Base-by-base conservation (phyloP, 2,797 vertebrate genomes). In the Semaprochilodus insignis region DNA sequence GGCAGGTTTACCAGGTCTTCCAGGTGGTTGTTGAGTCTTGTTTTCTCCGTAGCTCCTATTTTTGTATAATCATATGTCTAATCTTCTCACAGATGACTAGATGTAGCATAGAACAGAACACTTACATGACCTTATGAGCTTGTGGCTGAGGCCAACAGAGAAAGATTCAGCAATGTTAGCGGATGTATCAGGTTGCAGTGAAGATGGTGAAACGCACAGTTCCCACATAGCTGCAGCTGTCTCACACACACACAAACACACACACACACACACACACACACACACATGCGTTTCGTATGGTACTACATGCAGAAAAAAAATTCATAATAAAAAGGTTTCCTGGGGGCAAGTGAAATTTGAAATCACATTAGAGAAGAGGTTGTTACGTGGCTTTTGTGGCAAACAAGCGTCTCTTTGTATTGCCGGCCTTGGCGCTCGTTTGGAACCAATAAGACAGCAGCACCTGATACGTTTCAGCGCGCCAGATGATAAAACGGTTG, bases 201-300 rank as follows among this genome's bases (percentile, higher is more conserved):
- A 85, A 70, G 57, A 74, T 74, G 51, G 80, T 17, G 17, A 3
- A 55, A 74, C 67, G 44, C 31, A 62, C 62, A 55, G 60, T 85
- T 88, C 82, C 71, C 81, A 82, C 80, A 83, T 76, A 73, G 70
- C 59, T 85, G 23, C 87, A 88, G 87, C 83, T 88, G 87, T 84
- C 80, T 59, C 40, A 23, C 69, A 70, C 44, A 66, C 76, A 69
- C 34, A n/a, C 73, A 60, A 13, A 77, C 55, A 78, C 60, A 78
- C 57, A 80, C 60, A 55, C 70, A 73, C 27, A 65, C 67, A 63
- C 63, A 82, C 70, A 74, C 63, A 79, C 57, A 80, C 70, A 65
- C 69, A 73, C 25, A 69, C 67, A 67, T 54, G 80, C 73, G 40
- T 73, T 81, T 82, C 66, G 63, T 74, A 82, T 84, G 82, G 78